phyloP scores from a whole-genome alignment of 2,113 vertebrate species.

The Psilopsiagon aurifrons region DNA sequence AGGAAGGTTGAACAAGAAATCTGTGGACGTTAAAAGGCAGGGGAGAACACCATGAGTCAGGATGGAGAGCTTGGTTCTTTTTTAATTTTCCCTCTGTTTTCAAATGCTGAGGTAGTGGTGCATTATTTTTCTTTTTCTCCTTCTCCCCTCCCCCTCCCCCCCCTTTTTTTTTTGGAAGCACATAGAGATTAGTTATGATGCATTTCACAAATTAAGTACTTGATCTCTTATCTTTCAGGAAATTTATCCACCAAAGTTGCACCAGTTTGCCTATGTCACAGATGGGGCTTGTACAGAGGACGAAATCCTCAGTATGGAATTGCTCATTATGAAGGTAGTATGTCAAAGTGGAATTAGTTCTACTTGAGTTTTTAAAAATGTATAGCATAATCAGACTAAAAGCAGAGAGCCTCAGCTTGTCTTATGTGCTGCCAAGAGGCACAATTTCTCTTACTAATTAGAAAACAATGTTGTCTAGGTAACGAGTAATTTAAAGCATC shows the following conservation, averaged over 20 bases:
- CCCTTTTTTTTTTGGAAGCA: background rate
- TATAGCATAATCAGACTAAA: background rate
- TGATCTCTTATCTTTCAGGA: slow-evolving; percentile 77
- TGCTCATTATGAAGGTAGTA: slow-evolving; percentile 94
- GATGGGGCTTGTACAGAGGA: slow-evolving; percentile 96
- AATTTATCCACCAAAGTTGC: slow-evolving; percentile 95
- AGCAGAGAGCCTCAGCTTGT: background rate
- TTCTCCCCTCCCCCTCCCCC: too few relatives aligned
- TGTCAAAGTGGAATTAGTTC: background rate
- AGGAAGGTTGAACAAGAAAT: background rate
- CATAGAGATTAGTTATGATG: background rate
- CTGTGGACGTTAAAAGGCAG: background rate
- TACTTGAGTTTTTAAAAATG: background rate
- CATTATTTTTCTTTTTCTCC: background rate
- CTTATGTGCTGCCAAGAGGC: background rate
- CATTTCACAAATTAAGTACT: background rate
- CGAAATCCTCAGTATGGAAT: slow-evolving; percentile 93
- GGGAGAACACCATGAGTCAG: background rate
- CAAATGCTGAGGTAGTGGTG: background rate
- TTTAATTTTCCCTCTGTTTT: background rate
- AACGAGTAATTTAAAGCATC: background rate
- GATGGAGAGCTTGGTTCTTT: background rate
- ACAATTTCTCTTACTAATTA: background rate
- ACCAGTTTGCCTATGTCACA: slow-evolving; percentile 95
- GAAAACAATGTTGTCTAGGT: background rate